Base-by-base conservation (phyloP, 2,797 vertebrate genomes). In the Galago senegalensis region DNA sequence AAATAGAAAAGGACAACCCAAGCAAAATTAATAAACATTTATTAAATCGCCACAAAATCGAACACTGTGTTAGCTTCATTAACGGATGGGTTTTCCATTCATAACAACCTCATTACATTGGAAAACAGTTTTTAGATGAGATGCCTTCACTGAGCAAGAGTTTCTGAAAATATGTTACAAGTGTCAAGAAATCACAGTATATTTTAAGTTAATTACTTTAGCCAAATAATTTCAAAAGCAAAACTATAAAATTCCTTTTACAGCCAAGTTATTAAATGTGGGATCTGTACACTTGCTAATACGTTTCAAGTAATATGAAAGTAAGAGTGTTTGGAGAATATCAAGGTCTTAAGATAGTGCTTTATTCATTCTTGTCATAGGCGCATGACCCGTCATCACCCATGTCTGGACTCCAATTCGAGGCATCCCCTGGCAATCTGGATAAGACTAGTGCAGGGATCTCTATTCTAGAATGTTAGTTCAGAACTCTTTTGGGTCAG, bases 11-110 rank as follows among this genome's bases (percentile, higher is more conserved):
- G 43, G 40, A 13, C 40, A 81, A 14, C n/a, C 82, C 88, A 61
- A 86, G 56, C 10, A 92, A 95, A 96, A 92, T 94, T 92, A 95
- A 87, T 81, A 63, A 91, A 77, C 43, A 87, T 92, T 83, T 93
- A 83, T 91, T 89, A 93, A 96, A 46, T 81, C n/a, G 67, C 56
- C 43, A 79, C 5, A 89, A 69, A 91, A 83, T 85, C 53, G 18
- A 93, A 81, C 75, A 93, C 43, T 72, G 20, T 95, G 37, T 91
- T 63, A 73, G 31, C 80, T 83, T 92, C 56, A 60, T 92, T 77
- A 87, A 84, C 80, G 65, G 29, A 16, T 96, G 73, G 14, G 46
- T 93, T 87, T 94, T 61, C 27, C 72, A 77, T 61, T 89, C 46
- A 37, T 75, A 65, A 91, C 56, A 90, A 90, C 94, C 94, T 94